Evolutionary conservation across 2,888 invertebrate genomes (phyloP), one percentile per base, ranked within the genome.

Genomic region (Anoncus sp.): DNA sequence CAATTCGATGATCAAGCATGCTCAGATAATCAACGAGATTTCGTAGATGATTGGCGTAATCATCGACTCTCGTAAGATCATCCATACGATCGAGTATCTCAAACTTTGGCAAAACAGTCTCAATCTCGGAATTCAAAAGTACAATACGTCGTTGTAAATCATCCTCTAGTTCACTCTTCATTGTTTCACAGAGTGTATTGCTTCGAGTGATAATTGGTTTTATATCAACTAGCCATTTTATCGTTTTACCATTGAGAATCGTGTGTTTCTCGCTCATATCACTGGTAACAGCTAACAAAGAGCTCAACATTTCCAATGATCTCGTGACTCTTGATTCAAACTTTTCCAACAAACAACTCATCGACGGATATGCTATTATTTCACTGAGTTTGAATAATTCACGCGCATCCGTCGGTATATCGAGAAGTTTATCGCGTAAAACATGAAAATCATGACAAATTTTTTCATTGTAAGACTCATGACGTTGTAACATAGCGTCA

Each of bases 1-100:
- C 83, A 73, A 93, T 92, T 72, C 92, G 90, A 49, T 91, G 90
- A 70, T 92, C 91, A 3, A 93, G 88, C 12, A 91, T 89, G 22
- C 89, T 87, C 24, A 94, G 89, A 77, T 92, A 91, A 63, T 91
- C 92, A 75, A 92, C 91, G 1, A 94, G 90, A 82, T 80, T 75
- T 16, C 78, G 71, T 18, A 94, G 91, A 84, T 93, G 93, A 84
- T 92, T 86, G n/a, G 77, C 87, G 80, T 94, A 94, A 81, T 93
- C 93, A 31, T 85, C 86, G 83, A 93, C 92, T 85, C 92, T 91
- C 69, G 91, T 90, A 14, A 93, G 89, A 65, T 94, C 88, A 91
- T 84, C 94, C 94, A 93, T 93, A 78, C 92, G 92, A 80, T 92
- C 92, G 82, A 94, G 91, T 83, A 93, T 93, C 57, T 92, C 91